These are phyloP conservation scores for Babylonia areolata DNA, from an alignment of 1,140 invertebrate species.

Conservation along the genomic window DNA sequence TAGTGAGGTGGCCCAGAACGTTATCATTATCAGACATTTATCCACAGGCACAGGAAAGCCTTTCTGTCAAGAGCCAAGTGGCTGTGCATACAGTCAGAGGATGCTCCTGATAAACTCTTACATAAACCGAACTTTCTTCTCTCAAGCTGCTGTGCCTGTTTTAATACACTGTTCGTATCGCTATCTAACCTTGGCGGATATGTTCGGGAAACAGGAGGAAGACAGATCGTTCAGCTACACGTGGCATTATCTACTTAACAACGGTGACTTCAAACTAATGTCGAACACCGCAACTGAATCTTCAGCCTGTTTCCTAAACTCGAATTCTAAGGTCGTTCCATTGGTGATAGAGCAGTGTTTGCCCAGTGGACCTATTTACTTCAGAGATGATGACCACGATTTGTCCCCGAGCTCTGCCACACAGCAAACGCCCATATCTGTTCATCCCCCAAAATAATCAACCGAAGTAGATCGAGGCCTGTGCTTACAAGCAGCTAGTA, in stretches of 20 bases:
- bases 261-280: conserved; percentile 17
- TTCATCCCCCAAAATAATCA: neutral
- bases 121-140: neutral
- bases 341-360: neutral
- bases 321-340: neutral
- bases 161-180: neutral
- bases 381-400: neutral
- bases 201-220: conserved; percentile 28
- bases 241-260: conserved; percentile 38
- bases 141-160: neutral
- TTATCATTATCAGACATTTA: conserved; percentile 35
- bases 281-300: neutral
- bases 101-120: neutral
- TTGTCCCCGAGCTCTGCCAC: too few relatives aligned
- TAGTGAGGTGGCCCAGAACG: conserved; percentile 33
- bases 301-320: neutral
- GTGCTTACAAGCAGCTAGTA: too few relatives aligned
- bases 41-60: neutral
- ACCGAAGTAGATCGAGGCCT: too few relatives aligned
- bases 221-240: conserved; percentile 27
- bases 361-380: neutral
- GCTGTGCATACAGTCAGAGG: neutral
- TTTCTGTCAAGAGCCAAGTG: too few relatives aligned
- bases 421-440: neutral
- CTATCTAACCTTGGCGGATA: conserved; percentile 32